phyloP scores from a whole-genome alignment of 2,113 vertebrate species.

The Xiphophorus maculatus region DNA sequence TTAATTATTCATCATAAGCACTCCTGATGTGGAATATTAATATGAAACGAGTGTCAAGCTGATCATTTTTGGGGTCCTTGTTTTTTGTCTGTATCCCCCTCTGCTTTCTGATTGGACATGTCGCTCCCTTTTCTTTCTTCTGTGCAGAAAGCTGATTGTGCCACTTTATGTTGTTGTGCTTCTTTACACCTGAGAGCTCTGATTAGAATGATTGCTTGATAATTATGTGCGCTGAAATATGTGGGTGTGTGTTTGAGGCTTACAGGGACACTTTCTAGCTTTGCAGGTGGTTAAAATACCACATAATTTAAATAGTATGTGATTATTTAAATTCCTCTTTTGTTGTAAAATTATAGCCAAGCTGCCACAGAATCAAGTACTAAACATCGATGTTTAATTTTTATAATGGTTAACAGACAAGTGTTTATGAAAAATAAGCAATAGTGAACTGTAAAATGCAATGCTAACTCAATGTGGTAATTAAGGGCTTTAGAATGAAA shows the following conservation, averaged over 20 bases:
- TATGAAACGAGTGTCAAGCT: conserved; percentile 66
- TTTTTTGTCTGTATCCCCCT: conserved; percentile 27
- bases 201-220: conserved; percentile 41
- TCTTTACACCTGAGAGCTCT: conserved; percentile 21
- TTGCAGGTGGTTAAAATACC: conserved; percentile 1
- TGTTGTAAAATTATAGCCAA: conserved; percentile 29
- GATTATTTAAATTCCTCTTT: conserved; percentile 20
- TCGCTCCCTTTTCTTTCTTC: conserved; percentile 14
- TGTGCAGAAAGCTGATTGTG: conserved; percentile 1
- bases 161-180: conserved; percentile 2
- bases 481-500: conserved; percentile 32
- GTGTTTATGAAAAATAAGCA: conserved; percentile 12
- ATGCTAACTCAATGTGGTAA: conserved; percentile 19
- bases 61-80: conserved; percentile 23
- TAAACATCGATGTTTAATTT: conserved; percentile 24
- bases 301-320: background rate
- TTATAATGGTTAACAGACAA: conserved; percentile 33
- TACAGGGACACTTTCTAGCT: conserved; percentile 1
- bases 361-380: background rate
- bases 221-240: conserved; percentile 14
- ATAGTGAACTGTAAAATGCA: conserved; percentile 24
- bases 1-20: conserved; percentile 57
- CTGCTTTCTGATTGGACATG: conserved; percentile 17
- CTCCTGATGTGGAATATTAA: conserved; percentile 55
- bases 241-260: conserved; percentile 7